phyloP scores from a whole-genome alignment of 2,797 vertebrate species.

The Leptodactylus fallax region DNA sequence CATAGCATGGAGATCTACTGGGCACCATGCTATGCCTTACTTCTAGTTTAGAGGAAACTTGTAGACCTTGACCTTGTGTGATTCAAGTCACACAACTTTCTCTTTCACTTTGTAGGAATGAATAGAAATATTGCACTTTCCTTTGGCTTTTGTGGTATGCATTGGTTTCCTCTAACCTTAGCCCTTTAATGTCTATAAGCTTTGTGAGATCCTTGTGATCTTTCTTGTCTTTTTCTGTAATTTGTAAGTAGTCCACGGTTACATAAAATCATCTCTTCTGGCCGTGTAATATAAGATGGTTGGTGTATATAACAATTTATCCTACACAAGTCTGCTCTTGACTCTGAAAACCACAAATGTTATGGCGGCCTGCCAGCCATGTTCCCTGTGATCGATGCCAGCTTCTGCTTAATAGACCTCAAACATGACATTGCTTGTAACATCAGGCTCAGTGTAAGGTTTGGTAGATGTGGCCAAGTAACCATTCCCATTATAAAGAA shows the following conservation, averaged over 20 bases:
- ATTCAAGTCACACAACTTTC: neutral
- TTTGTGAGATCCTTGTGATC: neutral
- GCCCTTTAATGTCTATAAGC: neutral
- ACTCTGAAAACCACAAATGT: neutral
- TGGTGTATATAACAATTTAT: neutral
- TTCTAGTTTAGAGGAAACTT: neutral
- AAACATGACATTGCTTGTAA: neutral
- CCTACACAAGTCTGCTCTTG: neutral
- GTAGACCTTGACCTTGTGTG: neutral
- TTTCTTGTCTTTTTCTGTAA: neutral
- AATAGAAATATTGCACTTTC: neutral
- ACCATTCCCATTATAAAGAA: too few species aligned
- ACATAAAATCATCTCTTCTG: neutral
- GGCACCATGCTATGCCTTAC: neutral
- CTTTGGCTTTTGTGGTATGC: neutral
- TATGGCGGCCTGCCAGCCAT: conserved; percentile 4
- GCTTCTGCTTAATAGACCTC: neutral
- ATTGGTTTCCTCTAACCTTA: neutral
- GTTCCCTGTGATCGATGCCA: neutral
- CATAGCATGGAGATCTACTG: neutral
- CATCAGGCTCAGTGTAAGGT: too few species aligned
- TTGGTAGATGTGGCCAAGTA: too few species aligned
- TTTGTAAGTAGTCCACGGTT: neutral
- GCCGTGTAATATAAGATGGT: neutral
- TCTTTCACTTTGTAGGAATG: neutral